Evolutionary conservation across 2,113 vertebrate species (phyloP).

Genomic region (Bujurquina vittata): DNA sequence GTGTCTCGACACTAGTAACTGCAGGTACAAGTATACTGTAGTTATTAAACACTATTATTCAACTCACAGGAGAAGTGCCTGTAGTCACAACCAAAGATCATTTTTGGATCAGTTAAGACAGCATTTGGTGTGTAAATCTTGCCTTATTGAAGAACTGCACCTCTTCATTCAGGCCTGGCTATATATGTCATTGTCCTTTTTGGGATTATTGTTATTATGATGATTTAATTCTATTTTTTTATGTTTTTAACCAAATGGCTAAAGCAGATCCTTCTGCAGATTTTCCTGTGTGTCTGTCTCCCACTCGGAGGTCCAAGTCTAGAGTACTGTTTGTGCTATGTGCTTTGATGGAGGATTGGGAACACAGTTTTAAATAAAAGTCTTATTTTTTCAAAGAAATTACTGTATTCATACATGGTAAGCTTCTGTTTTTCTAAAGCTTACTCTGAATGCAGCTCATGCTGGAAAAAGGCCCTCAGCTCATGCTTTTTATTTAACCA

Average conservation of each 20-base stretch:
- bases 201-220: not conserved
- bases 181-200: not conserved
- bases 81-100: constrained; percentile 9
- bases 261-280: not conserved
- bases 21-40: constrained; percentile 17
- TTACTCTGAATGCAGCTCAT: constrained; percentile 44
- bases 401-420: not conserved
- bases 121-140: not conserved
- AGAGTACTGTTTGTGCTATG: not conserved
- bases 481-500: constrained; percentile 30
- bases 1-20: constrained; percentile 47
- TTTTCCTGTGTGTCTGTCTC: not conserved
- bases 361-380: constrained; percentile 32
- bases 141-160: constrained; percentile 8
- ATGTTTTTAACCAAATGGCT: constrained; percentile 9
- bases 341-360: constrained; percentile 20
- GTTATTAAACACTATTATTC: constrained; percentile 54
- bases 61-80: constrained; percentile 26
- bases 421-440: not conserved
- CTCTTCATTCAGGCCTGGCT: constrained; percentile 1
- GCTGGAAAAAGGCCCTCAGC: constrained; percentile 51
- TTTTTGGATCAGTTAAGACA: constrained; percentile 16
- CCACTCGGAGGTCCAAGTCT: not conserved
- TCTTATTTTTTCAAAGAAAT: constrained; percentile 27
- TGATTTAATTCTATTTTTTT: not conserved